Base-by-base conservation (phyloP, 2,797 vertebrate species). In the Centropyge bicolor region DNA sequence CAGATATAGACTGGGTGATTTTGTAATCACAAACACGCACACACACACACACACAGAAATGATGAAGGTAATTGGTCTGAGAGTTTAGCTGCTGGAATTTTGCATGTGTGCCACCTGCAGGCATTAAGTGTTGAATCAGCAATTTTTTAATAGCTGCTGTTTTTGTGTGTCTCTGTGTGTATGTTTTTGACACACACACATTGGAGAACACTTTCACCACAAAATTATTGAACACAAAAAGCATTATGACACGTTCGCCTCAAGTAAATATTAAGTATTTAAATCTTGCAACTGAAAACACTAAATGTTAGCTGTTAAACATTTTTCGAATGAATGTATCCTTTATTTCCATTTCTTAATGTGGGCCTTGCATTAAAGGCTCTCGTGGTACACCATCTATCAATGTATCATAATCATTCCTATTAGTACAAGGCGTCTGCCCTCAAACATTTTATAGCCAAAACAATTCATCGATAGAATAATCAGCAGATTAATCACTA, bases 1-100 rank as follows among this genome's bases (percentile, higher is more conserved):
- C 40, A 17, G 14, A 54, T 62, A 62, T 35, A 31, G 7, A n/a
- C 52, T 49, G 22, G 55, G 43, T 55, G 3, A 43, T 46, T 14
- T 65, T 20, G n/a, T 16, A 8, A 49, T 36, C 74, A 35, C 27
- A 43, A 8, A 6, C 14, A 63, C 8, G 27, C 24, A 46, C 16
- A 19, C 11, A 8, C 41, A 12, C 54, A 59, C 64, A 51, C 61
- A 19, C 40, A 24, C 17, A 6, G 14, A 14, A 5, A 49, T 43
- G 22, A 17, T 19, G 61, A 31, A 36, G 31, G 9, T 35, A 52
- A 76, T 52, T 56, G 3, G 10, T 19, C 16, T 19, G 52, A 55
- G 49, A 20, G 61, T 65, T 48, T 31, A 54, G 8, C 17, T 60
- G 19, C 36, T 76, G 36, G 38, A 76, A 43, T 66, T 41, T 19